phyloP scores from a whole-genome alignment of 2,113 vertebrate genomes.

The Corythornis madagascariensis region DNA sequence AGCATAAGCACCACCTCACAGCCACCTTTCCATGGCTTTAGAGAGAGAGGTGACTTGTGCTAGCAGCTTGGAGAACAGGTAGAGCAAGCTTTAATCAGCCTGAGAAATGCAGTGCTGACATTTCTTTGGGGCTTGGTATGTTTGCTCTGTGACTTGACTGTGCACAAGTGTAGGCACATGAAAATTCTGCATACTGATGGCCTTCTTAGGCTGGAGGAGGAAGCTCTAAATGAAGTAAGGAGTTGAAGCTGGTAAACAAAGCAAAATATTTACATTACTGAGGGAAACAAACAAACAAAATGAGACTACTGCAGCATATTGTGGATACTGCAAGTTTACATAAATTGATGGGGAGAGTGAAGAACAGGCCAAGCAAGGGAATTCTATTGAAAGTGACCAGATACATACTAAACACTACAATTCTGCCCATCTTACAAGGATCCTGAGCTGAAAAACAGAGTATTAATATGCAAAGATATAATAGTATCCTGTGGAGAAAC shows the following conservation, averaged over 20 bases:
- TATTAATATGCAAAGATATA: background rate
- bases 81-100: background rate
- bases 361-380: background rate
- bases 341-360: background rate
- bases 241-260: background rate
- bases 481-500: background rate
- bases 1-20: background rate
- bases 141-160: conserved; percentile 14
- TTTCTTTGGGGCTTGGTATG: background rate
- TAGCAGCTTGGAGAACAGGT: background rate
- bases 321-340: background rate
- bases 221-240: background rate
- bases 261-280: background rate
- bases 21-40: background rate
- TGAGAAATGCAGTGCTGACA: background rate
- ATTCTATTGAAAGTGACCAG: background rate
- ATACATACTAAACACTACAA: background rate
- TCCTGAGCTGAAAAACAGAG: background rate
- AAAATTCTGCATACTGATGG: background rate
- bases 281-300: background rate
- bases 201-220: background rate
- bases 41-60: background rate
- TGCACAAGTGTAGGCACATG: background rate
- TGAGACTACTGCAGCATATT: background rate
- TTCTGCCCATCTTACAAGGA: background rate